A percentile compares a stretch with the other conserved stretches of the same genome.
Conservation (phyloP, 2,113 vertebrate genomes). For the Zingel zingel region DNA sequence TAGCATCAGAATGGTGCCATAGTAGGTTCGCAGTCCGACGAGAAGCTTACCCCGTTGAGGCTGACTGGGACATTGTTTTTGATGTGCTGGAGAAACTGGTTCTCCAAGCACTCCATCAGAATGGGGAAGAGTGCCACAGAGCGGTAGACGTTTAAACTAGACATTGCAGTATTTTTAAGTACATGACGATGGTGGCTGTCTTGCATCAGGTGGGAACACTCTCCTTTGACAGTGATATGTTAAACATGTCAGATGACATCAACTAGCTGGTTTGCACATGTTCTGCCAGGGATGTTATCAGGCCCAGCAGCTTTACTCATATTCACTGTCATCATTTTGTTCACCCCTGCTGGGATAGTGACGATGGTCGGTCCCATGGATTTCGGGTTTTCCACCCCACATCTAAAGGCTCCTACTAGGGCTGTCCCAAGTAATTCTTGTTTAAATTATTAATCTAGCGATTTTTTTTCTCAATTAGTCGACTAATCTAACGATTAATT, state of each 20-base stretch:
- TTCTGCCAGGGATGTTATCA: background rate
- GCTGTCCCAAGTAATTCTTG: no score
- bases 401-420: constrained; percentile 7
- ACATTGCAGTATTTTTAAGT: background rate
- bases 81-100: background rate
- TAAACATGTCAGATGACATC: background rate
- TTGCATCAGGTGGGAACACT: background rate
- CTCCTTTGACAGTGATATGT: background rate
- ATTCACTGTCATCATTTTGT: background rate
- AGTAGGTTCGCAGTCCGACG: no score
- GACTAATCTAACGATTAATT: no score
- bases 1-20: no score
- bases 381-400: background rate
- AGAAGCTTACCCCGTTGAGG: no score
- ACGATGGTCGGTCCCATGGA: background rate
- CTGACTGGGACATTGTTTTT: background rate
- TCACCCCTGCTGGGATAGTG: background rate
- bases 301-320: background rate
- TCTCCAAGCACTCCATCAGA: constrained; percentile 7
- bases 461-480: no score
- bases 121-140: background rate
- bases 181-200: background rate
- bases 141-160: no score
- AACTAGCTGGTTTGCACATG: background rate
- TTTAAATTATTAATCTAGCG: no score